Conservation (phyloP, 2,797 vertebrate species). For the Acrocephalus scirpaceus region DNA sequence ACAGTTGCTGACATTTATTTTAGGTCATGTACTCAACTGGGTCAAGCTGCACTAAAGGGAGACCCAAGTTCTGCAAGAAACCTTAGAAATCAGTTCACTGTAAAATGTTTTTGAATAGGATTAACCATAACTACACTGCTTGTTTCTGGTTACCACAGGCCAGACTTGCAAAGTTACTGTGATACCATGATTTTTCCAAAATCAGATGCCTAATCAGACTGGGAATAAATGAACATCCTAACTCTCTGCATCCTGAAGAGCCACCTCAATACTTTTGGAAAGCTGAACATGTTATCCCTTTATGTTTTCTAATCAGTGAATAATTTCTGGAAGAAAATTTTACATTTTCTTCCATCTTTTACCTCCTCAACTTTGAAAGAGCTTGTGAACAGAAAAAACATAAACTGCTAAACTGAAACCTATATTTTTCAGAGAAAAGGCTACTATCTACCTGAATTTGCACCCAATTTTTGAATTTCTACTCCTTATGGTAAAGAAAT, state of each 20-base stretch:
- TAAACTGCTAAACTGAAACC: neutral
- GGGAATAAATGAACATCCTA: neutral
- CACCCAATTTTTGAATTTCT: neutral
- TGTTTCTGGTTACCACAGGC: neutral
- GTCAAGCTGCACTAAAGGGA: neutral
- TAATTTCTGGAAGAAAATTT: neutral
- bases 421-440: neutral
- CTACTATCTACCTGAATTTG: neutral
- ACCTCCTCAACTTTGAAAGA: neutral
- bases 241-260: neutral
- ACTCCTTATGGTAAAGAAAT: neutral
- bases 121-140: neutral
- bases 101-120: neutral
- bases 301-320: neutral
- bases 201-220: neutral
- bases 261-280: neutral
- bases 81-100: neutral
- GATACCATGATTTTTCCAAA: neutral
- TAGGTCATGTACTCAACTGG: slow-evolving; percentile 24
- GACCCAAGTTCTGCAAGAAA: neutral
- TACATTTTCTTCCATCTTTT: neutral
- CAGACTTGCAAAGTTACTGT: neutral
- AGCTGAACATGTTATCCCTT: neutral
- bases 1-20: slow-evolving; percentile 22
- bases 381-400: neutral